Evolutionary conservation across 2,113 vertebrate genomes (phyloP), one percentile per base, ranked within the genome.

Genomic region (Mirounga angustirostris): DNA sequence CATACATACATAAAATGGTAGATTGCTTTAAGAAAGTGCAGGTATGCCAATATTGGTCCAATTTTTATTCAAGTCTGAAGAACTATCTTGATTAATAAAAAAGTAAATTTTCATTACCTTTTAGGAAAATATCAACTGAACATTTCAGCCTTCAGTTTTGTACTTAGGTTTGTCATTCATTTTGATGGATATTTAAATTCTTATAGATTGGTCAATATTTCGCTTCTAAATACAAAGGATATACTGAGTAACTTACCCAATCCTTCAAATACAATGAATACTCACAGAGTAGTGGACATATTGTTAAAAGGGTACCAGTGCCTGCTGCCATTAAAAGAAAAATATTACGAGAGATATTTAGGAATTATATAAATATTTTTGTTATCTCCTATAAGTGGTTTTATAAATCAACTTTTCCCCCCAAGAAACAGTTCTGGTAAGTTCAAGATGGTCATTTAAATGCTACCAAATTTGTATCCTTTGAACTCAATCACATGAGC

Each of bases 111-210:
- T 95, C 43, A 50, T 95, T 95, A 87, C 15, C 24, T 80, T 92
- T 97, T 94, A 93, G 63, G 92, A 97, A 89, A 96, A 67, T 91
- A 69, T 76, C 89, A 93, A 84, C 81, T 95, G 40, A 97, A 93
- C 46, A 84, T 83, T 90, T 96, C 46, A 85, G 36, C 26, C 54
- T 93, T 83, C 40, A 88, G n/a, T 83, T 96, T 93, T 96, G 14
- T 93, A 80, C 56, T 92, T 94, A 54, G 5, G 13, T 84, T 95
- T 92, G 16, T 93, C 74, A 83, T 90, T 94, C 8, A 74, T 84
- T 94, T 84, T 69, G 33, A 83, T 65, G 74, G 33, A 73, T 74
- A 92, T 94, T 95, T 28, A n/a, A 86, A 1, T 82, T 95, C 36
- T 89, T 95, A 73, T 40, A 96, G 43, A 88, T 61, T 84, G 54